Evolutionary conservation across 2,113 vertebrate genomes (phyloP).

Genomic region (Gallinago paraguaiae): DNA sequence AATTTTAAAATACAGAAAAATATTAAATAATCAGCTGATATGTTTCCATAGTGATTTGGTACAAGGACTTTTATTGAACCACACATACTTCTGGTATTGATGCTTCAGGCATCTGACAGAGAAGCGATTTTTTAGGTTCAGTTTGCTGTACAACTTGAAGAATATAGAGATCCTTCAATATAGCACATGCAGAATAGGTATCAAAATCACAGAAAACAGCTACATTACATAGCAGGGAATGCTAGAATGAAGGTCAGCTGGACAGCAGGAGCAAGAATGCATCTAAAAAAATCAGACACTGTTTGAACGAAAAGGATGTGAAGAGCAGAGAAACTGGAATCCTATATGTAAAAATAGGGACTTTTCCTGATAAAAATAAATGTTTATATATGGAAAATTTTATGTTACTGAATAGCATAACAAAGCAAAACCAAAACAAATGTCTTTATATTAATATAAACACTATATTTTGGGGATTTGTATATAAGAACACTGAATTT

Average conservation of each 20-base stretch:
- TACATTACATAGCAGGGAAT: neutral
- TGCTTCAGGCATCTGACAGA: neutral
- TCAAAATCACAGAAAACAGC: neutral
- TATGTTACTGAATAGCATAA: neutral
- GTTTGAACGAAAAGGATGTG: neutral
- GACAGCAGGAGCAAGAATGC: neutral
- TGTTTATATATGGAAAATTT: neutral
- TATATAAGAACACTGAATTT: neutral
- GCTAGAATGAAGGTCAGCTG: neutral
- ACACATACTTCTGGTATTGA: neutral
- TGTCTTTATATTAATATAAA: neutral
- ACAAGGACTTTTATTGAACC: conserved; percentile 14
- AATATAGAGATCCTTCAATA: neutral
- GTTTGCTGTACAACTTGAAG: neutral
- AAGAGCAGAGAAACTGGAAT: neutral
- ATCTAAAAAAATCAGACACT: neutral
- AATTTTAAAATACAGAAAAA: conserved; percentile 18
- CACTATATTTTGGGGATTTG: neutral
- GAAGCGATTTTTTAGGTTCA: neutral
- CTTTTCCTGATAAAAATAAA: neutral
- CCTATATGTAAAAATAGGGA: neutral
- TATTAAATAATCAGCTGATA: conserved; percentile 7
- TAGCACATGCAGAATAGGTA: neutral
- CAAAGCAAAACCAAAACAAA: neutral
- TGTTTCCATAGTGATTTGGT: conserved; percentile 55